These are phyloP conservation scores for Promerops cafer DNA, from an alignment of 2,113 vertebrate genomes.

Conservation along the genomic window DNA sequence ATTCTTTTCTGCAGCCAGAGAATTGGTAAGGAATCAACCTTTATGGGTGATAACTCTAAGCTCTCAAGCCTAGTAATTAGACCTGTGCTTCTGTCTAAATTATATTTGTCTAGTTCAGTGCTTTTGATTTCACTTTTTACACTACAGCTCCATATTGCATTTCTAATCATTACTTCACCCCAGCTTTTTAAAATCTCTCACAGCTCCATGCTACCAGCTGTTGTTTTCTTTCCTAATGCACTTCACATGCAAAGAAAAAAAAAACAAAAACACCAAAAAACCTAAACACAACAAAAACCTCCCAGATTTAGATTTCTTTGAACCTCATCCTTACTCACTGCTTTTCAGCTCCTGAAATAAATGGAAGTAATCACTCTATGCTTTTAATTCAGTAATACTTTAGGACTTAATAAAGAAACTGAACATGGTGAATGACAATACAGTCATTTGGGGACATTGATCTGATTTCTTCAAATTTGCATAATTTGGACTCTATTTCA, in stretches of 20 bases:
- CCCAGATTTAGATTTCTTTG: slow-evolving; percentile 23
- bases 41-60: neutral
- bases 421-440: neutral
- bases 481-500: neutral
- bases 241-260: slow-evolving; percentile 43
- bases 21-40: neutral
- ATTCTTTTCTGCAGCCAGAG: neutral
- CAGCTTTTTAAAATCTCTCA: slow-evolving; percentile 54
- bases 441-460: neutral
- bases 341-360: slow-evolving; percentile 37
- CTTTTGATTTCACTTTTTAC: slow-evolving; percentile 10
- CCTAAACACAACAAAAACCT: neutral
- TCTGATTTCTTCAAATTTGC: neutral
- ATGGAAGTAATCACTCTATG: neutral
- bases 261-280: neutral
- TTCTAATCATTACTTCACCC: slow-evolving; percentile 64
- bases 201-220: slow-evolving; percentile 63
- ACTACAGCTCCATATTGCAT: slow-evolving; percentile 38
- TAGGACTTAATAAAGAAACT: neutral
- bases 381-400: neutral
- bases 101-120: slow-evolving; percentile 34
- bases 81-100: slow-evolving; percentile 10
- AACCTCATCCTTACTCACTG: slow-evolving; percentile 15
- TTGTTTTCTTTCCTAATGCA: slow-evolving; percentile 67
- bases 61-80: slow-evolving; percentile 22